These are phyloP conservation scores for Atopsyche davidsoni DNA, from an alignment of 1,140 invertebrate species.

Conservation along the genomic window DNA sequence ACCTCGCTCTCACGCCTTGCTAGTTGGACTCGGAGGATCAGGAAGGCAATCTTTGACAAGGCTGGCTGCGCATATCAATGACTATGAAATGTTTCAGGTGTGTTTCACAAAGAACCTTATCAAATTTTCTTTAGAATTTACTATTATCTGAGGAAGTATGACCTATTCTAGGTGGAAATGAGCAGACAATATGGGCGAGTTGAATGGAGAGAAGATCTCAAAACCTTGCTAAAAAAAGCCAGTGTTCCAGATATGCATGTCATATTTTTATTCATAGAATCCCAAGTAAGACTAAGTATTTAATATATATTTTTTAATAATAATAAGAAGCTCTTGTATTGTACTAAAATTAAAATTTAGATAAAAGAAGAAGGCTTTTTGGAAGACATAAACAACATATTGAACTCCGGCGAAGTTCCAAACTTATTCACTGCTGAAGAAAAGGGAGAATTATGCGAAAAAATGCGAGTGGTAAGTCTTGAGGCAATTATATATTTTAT, in stretches of 20 bases:
- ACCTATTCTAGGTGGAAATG: conserved; percentile 87
- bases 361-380: conserved; percentile 91
- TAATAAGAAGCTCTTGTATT: conserved; percentile 4
- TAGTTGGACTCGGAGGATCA: conserved; percentile 87
- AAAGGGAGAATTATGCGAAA: conserved; percentile 88
- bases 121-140: too few species aligned
- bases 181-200: conserved; percentile 73
- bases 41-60: conserved; percentile 85
- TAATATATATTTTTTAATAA: conserved; percentile 8
- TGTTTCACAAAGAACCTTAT: conserved; percentile 39
- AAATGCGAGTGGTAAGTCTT: conserved; percentile 67
- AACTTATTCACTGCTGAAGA: conserved; percentile 87
- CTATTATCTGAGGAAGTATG: conserved; percentile 24
- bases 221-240: conserved; percentile 71
- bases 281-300: conserved; percentile 56
- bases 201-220: conserved; percentile 91
- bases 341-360: conserved; percentile 39
- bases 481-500: not conserved
- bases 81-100: conserved; percentile 78
- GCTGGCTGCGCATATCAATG: conserved; percentile 86
- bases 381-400: conserved; percentile 90
- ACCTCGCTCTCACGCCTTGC: conserved; percentile 75
- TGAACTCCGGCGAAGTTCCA: conserved; percentile 91
- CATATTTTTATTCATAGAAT: conserved; percentile 87
- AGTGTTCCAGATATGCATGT: conserved; percentile 79